phyloP scores from a whole-genome alignment of 1,140 invertebrate species.

The Drosophila varians region DNA sequence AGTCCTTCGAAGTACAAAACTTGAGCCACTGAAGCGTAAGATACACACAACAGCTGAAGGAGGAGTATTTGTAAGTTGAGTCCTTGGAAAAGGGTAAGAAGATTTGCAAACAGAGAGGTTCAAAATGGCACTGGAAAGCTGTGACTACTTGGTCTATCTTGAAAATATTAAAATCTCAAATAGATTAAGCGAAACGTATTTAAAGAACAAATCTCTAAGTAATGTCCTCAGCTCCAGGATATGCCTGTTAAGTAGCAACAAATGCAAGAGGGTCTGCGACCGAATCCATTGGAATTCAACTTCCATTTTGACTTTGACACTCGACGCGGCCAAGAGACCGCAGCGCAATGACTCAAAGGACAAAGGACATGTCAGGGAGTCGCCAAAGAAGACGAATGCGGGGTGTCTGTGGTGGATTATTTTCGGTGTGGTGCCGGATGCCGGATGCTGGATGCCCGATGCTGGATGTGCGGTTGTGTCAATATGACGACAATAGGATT shows the following conservation, averaged over 20 bases:
- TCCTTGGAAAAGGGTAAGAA: not conserved
- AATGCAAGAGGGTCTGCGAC: constrained; percentile 26
- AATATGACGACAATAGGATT: constrained; percentile 81
- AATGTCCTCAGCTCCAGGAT: not conserved
- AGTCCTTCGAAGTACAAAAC: constrained; percentile 72
- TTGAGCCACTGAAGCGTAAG: constrained; percentile 75
- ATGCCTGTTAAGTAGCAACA: constrained; percentile 13
- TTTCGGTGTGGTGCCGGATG: constrained; percentile 42
- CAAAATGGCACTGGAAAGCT: not conserved
- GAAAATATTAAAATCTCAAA: too few relatives aligned
- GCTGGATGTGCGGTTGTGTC: constrained; percentile 71
- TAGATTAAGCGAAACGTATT: too few relatives aligned
- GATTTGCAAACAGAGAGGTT: not conserved
- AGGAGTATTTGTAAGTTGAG: not conserved
- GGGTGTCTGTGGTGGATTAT: constrained; percentile 32
- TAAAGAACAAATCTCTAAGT: too few relatives aligned
- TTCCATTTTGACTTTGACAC: constrained; percentile 12
- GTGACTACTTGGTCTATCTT: too few relatives aligned
- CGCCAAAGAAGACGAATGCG: constrained; percentile 42
- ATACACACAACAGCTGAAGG: constrained; percentile 60
- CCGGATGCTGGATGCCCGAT: too few relatives aligned
- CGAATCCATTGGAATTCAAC: constrained; percentile 8
- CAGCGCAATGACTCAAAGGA: constrained; percentile 53
- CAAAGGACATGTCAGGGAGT: constrained; percentile 57
- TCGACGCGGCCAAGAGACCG: constrained; percentile 46